Conservation (phyloP, 2,113 vertebrate species). For the Cyanoramphus novaezelandiae region DNA sequence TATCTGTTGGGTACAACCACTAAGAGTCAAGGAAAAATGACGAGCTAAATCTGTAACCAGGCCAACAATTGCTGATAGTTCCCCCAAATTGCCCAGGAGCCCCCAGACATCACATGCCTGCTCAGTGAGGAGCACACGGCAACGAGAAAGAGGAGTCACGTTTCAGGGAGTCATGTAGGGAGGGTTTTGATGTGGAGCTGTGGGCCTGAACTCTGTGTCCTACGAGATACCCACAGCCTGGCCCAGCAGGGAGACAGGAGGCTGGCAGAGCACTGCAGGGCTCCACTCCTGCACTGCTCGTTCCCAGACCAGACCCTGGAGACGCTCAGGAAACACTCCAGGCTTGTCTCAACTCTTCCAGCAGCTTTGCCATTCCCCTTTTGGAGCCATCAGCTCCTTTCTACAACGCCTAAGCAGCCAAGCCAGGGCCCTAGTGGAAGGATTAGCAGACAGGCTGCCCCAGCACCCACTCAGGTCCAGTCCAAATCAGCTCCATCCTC, state of each 20-base stretch:
- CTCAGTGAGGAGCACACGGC: neutral
- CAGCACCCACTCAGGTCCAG: accelerated
- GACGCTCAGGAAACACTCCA: neutral
- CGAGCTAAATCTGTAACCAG: neutral
- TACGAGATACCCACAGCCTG: accelerated
- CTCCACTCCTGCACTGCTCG: accelerated
- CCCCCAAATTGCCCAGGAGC: neutral
- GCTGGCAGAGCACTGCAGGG: neutral
- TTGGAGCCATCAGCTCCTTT: neutral
- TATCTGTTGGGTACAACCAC: neutral
- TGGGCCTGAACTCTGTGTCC: neutral
- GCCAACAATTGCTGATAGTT: neutral
- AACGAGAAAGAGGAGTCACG: neutral
- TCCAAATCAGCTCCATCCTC: neutral
- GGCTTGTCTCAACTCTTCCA: neutral
- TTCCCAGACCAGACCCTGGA: neutral
- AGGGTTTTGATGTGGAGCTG: neutral
- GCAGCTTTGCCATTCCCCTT: neutral
- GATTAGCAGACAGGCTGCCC: neutral
- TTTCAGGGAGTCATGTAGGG: accelerated
- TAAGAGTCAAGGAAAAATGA: neutral
- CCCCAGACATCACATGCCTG: accelerated
- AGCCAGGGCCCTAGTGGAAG: neutral
- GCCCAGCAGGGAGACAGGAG: neutral
- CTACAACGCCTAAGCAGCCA: neutral